Percentiles rank a stretch among this genome's conserved stretches.
These are phyloP conservation scores for Hypotaenidia okinawae DNA, from an alignment of 2,797 vertebrate genomes.

Conservation along the genomic window DNA sequence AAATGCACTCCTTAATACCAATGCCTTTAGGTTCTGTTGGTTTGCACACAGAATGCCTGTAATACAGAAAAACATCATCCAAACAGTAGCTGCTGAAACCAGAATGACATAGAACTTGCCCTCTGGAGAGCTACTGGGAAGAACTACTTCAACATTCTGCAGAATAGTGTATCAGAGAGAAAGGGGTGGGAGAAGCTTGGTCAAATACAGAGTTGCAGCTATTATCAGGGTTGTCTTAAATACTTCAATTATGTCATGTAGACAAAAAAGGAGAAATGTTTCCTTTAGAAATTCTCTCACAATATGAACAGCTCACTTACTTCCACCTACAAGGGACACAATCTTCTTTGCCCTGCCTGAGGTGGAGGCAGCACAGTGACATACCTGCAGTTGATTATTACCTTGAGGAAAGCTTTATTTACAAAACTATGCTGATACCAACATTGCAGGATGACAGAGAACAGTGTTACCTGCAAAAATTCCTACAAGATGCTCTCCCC, in stretches of 20 bases:
- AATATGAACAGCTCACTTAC: accelerated
- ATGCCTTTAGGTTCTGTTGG: accelerated
- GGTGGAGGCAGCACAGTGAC: not conserved
- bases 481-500: not conserved
- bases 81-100: not conserved
- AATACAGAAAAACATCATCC: not conserved
- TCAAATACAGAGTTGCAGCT: not conserved
- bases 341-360: not conserved
- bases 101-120: not conserved
- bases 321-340: not conserved
- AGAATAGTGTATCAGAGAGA: not conserved
- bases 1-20: not conserved
- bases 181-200: not conserved
- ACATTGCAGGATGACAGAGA: not conserved
- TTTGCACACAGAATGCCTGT: not conserved
- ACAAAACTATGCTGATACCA: not conserved
- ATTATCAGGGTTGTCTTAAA: not conserved
- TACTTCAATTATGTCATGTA: not conserved
- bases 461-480: not conserved
- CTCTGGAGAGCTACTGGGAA: not conserved
- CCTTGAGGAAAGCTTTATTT: not conserved
- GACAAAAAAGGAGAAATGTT: not conserved
- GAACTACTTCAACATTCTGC: not conserved
- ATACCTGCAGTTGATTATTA: not conserved
- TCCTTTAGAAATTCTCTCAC: not conserved